Evolutionary conservation across 2,888 invertebrate genomes (phyloP).

Genomic region (Gari tellinella): DNA sequence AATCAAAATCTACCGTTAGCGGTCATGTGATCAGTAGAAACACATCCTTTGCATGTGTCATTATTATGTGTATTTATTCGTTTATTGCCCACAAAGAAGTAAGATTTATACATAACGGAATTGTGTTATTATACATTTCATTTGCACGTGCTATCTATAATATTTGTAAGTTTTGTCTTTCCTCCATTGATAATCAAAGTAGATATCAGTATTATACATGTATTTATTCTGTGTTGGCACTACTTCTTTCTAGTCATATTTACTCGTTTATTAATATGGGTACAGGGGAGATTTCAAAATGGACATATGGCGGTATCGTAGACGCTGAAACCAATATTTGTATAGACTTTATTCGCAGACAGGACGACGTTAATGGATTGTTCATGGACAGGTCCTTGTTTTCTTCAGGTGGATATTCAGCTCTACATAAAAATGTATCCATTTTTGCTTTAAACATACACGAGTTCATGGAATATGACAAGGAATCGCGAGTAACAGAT

Average conservation of each 20-base stretch:
- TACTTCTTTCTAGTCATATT: slow-evolving; percentile 40
- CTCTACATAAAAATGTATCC: slow-evolving; percentile 71
- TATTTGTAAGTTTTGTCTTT: slow-evolving; percentile 21
- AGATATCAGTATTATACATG: slow-evolving; percentile 13
- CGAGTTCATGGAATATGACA: slow-evolving; percentile 49
- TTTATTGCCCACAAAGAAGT: slow-evolving; percentile 72
- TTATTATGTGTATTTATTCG: neutral
- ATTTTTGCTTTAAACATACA: slow-evolving; percentile 64
- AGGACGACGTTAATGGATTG: slow-evolving; percentile 74
- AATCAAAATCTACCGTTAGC: neutral
- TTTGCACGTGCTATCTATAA: slow-evolving; percentile 28
- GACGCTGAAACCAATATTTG: slow-evolving; percentile 67
- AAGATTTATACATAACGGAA: slow-evolving; percentile 71
- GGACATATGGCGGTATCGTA: slow-evolving; percentile 54
- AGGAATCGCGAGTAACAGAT: neutral
- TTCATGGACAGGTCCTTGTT: slow-evolving; percentile 68
- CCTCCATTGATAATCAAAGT: slow-evolving; percentile 3
- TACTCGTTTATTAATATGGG: slow-evolving; percentile 12
- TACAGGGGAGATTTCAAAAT: slow-evolving; percentile 37
- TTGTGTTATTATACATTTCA: slow-evolving; percentile 68
- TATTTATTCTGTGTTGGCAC: slow-evolving; percentile 25
- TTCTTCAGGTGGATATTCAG: slow-evolving; percentile 68
- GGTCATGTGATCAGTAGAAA: neutral
- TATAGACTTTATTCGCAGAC: slow-evolving; percentile 61
- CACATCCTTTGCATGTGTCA: neutral